phyloP scores from a whole-genome alignment of 2,113 vertebrate genomes.

The Sitta europaea region DNA sequence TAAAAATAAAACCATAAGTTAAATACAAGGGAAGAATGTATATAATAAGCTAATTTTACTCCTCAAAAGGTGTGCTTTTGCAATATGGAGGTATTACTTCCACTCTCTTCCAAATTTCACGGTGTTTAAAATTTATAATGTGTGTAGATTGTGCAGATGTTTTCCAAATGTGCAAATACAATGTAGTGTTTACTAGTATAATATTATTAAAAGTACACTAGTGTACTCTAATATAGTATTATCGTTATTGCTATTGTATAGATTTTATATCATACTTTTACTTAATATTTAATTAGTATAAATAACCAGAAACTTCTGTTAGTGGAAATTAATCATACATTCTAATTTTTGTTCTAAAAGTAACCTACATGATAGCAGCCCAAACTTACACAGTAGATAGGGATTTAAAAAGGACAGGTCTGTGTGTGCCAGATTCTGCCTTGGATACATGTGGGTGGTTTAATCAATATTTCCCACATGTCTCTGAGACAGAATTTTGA shows the following conservation, averaged over 20 bases:
- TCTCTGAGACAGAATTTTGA: conserved; percentile 4
- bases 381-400: neutral
- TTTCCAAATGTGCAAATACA: neutral
- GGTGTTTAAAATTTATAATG: neutral
- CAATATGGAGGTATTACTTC: neutral
- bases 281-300: neutral
- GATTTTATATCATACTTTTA: neutral
- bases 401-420: neutral
- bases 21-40: neutral
- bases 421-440: conserved; percentile 23
- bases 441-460: conserved; percentile 12
- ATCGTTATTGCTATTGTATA: neutral
- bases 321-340: neutral
- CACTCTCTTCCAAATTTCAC: neutral
- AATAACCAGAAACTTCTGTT: neutral
- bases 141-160: neutral
- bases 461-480: conserved; percentile 1
- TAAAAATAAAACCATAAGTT: neutral
- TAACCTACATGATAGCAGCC: neutral
- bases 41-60: neutral
- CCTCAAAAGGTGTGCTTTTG: neutral
- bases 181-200: neutral
- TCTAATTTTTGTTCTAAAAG: neutral
- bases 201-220: neutral
- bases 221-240: neutral